A percentile compares a stretch with the other conserved stretches of the same genome.
Conservation (phyloP, 35 echinoderm and acorn worm species). For the Apostichopus japonicus region DNA sequence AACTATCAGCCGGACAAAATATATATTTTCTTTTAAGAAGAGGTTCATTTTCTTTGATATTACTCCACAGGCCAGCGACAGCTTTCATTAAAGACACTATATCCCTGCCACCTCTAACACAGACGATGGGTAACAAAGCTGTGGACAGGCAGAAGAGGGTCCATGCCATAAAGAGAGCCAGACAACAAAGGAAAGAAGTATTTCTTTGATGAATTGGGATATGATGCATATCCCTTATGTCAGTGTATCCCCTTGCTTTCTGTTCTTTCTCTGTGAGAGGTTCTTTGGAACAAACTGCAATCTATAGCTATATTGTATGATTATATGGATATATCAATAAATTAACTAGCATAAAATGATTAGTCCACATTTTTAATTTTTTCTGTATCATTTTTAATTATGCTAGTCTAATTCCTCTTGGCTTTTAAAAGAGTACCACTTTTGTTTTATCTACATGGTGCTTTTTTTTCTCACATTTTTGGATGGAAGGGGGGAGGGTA, state of each 20-base stretch:
- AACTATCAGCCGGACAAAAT: background rate
- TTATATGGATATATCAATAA: background rate
- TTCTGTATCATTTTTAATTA: too few relatives aligned
- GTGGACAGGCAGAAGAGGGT: conserved; percentile 91
- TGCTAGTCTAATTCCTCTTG: too few relatives aligned
- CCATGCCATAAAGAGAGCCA: conserved; percentile 88
- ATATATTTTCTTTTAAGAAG: too few relatives aligned
- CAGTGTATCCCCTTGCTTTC: too few relatives aligned
- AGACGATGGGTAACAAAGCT: conserved; percentile 94
- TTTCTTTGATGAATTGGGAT: conserved; percentile 64
- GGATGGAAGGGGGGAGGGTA: too few relatives aligned
- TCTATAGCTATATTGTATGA: background rate
- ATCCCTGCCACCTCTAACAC: conserved; percentile 85
- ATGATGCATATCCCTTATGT: background rate
- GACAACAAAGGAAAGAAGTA: conserved; percentile 79
- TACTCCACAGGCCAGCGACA: conserved; percentile 72
- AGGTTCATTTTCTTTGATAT: too few relatives aligned
- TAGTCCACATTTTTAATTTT: too few relatives aligned
- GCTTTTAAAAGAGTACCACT: too few relatives aligned
- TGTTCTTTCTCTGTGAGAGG: background rate
- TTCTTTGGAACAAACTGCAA: background rate
- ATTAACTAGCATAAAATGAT: too few relatives aligned
- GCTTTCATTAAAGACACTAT: conserved; percentile 89
- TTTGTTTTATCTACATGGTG: too few relatives aligned
- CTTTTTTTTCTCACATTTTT: too few relatives aligned